A percentile compares a stretch with the other conserved stretches of the same genome.
Conservation (phyloP, 2,113 vertebrate genomes). For the Pluvialis apricaria region DNA sequence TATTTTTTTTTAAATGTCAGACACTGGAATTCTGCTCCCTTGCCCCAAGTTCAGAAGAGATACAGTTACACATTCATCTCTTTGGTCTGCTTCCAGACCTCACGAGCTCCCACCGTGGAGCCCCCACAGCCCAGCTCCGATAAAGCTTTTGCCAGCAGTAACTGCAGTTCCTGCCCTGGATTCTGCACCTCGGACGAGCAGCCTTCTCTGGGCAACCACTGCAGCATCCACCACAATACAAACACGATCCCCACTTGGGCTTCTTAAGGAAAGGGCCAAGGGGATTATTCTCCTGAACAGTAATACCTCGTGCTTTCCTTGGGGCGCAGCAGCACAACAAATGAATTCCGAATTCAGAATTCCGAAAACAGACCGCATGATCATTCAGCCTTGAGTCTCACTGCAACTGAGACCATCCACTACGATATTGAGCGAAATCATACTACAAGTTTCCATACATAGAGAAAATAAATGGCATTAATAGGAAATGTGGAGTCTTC, state of each 20-base stretch:
- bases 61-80: too few species aligned
- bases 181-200: neutral
- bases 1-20: neutral
- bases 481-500: neutral
- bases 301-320: neutral
- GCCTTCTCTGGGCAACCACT: neutral
- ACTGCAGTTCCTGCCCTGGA: neutral
- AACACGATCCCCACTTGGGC: accelerated
- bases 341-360: neutral
- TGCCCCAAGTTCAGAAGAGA: neutral
- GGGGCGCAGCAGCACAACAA: neutral
- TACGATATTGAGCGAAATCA: neutral
- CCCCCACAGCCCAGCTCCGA: neutral
- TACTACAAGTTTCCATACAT: neutral
- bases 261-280: neutral
- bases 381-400: neutral
- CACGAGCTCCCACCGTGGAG: accelerated
- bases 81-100: neutral
- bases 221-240: neutral
- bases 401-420: neutral
- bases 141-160: neutral
- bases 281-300: neutral
- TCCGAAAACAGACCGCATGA: accelerated
- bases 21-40: neutral
- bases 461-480: neutral